Evolutionary conservation across 2,888 invertebrate species (phyloP).

Genomic region (Eupithecia tripunctaria): DNA sequence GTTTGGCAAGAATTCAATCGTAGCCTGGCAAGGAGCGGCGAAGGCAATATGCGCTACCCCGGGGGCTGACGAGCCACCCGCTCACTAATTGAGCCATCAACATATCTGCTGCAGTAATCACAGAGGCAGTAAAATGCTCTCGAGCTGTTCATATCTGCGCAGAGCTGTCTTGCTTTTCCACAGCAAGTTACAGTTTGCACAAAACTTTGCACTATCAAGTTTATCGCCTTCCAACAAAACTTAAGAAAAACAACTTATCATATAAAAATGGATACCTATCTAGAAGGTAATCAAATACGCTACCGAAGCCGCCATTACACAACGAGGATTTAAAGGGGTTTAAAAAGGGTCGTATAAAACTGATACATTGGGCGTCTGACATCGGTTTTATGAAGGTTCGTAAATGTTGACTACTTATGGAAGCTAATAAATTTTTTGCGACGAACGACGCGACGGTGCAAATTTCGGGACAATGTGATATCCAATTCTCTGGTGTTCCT

Average conservation of each 20-base stretch:
- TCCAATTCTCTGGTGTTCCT: slow-evolving; percentile 62
- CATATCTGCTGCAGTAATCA: slow-evolving; percentile 58
- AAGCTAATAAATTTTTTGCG: slow-evolving; percentile 60
- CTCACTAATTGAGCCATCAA: slow-evolving; percentile 67
- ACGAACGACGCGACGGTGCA: slow-evolving; percentile 48
- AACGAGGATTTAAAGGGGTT: slow-evolving; percentile 34
- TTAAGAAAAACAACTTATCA: not conserved
- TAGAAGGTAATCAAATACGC: not conserved
- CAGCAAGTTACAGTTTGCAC: slow-evolving; percentile 12
- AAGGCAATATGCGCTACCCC: slow-evolving; percentile 59
- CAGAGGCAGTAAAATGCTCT: slow-evolving; percentile 42
- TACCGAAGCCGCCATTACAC: not conserved
- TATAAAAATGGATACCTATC: not conserved
- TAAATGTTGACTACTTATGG: slow-evolving; percentile 61
- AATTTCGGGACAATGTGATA: slow-evolving; percentile 65
- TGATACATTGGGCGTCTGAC: slow-evolving; percentile 51
- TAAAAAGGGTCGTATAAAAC: slow-evolving; percentile 50
- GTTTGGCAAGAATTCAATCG: slow-evolving; percentile 74
- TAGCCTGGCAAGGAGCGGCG: slow-evolving; percentile 44
- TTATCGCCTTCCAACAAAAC: not conserved
- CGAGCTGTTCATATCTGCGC: slow-evolving; percentile 49
- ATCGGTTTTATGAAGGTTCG: slow-evolving; percentile 62
- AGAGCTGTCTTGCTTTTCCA: slow-evolving; percentile 44
- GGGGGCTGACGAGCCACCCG: slow-evolving; percentile 51
- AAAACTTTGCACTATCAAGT: not conserved